Conservation (phyloP, 2,888 invertebrate species). For the Ephialtes manifestator region DNA sequence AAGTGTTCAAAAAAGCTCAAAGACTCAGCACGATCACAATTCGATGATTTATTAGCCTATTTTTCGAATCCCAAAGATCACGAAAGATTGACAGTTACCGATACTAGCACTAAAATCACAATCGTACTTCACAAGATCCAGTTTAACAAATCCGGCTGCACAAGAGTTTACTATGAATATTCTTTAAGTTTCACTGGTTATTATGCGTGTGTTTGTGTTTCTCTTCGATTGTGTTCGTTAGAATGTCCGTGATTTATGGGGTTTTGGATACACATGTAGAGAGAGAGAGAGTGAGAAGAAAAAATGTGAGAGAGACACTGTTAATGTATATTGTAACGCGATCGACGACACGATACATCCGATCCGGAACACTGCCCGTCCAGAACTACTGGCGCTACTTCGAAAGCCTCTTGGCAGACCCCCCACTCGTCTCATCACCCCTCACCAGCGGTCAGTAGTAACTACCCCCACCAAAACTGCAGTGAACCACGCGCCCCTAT, state of each 20-base stretch:
- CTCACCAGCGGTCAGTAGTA: constrained; percentile 61
- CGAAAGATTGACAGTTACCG: no score
- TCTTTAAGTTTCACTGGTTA: not conserved
- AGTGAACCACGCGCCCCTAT: constrained; percentile 81
- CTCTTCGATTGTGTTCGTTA: not conserved
- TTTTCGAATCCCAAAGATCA: no score
- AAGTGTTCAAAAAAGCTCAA: not conserved
- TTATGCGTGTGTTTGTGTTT: not conserved
- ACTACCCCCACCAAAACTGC: constrained; percentile 44
- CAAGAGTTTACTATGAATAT: not conserved
- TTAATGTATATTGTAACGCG: constrained; percentile 45
- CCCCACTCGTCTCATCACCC: constrained; percentile 77
- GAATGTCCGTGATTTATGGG: not conserved
- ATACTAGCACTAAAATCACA: not conserved
- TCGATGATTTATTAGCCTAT: not conserved
- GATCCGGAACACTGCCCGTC: constrained; percentile 81
- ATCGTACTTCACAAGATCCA: not conserved
- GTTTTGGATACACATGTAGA: not conserved
- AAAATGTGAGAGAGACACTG: constrained; percentile 4
- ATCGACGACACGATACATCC: constrained; percentile 72
- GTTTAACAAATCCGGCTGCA: not conserved
- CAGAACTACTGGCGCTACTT: constrained; percentile 81
- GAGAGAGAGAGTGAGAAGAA: not conserved
- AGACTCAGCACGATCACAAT: not conserved
- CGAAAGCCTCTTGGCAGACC: constrained; percentile 71